phyloP scores from a whole-genome alignment of 2,113 vertebrate genomes.

The Donacobius atricapilla region DNA sequence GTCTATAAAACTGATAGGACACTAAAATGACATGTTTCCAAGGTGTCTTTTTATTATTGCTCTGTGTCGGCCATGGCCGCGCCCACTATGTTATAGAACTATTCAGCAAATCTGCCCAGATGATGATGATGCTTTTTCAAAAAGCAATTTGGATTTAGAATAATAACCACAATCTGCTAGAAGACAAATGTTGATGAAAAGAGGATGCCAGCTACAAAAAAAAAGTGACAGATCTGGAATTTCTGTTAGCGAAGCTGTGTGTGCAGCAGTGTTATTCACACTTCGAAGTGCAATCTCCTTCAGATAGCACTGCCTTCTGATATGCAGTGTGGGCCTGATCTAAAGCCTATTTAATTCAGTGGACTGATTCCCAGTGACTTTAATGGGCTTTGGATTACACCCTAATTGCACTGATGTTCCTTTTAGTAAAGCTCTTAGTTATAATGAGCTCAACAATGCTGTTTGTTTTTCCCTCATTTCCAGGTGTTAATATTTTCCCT shows the following conservation, averaged over 20 bases:
- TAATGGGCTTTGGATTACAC: slow-evolving; percentile 52
- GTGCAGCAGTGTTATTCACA: slow-evolving; percentile 8
- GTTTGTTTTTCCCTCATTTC: slow-evolving; percentile 14
- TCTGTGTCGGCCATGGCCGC: background rate
- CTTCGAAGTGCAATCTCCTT: background rate
- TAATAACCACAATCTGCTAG: slow-evolving; percentile 45
- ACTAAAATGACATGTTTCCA: slow-evolving; percentile 16
- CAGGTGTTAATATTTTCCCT: slow-evolving; percentile 36
- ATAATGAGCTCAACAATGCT: slow-evolving; percentile 3
- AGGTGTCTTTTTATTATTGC: background rate
- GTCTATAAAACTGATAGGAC: background rate
- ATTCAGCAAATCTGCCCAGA: background rate
- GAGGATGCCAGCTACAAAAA: slow-evolving; percentile 33
- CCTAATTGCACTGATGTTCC: slow-evolving; percentile 48
- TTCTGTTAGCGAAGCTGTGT: slow-evolving; percentile 36
- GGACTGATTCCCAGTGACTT: slow-evolving; percentile 44
- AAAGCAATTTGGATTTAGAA: slow-evolving; percentile 45
- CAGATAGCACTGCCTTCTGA: background rate
- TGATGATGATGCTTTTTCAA: background rate
- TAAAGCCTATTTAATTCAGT: slow-evolving; percentile 33
- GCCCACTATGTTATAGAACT: background rate
- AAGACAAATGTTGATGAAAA: slow-evolving; percentile 57
- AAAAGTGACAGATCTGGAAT: slow-evolving; percentile 37
- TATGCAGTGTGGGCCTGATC: background rate
- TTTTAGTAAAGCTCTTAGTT: slow-evolving; percentile 46